Base-by-base conservation (phyloP, 1,140 invertebrate species). In the Caenorhabditis inopinata region DNA sequence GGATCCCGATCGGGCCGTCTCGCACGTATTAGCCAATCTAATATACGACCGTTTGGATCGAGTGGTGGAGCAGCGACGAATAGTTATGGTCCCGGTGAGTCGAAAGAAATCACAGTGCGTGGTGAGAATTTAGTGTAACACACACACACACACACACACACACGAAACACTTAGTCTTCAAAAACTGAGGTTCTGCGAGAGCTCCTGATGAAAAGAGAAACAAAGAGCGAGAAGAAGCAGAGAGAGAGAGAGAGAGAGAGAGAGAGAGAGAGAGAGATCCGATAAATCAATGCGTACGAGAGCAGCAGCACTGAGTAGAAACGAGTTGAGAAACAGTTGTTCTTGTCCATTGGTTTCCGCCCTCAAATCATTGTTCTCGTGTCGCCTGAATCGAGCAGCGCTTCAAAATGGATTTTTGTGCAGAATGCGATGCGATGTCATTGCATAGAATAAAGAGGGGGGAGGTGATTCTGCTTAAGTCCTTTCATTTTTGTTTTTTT, bases 31-130 rank as follows among this genome's bases (percentile, higher is more conserved):
- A 74, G 62, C n/a, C 78, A 79, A 58, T 68, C 51, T 2, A 79
- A 79, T 32, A 79, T 79, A 12, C 62, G 78, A 42, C 78, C 78
- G 38, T 79, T 79, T 48, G 78, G 78, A 48, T 79, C 78, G 27
- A 47, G 32, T 38, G 48, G 51, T 9, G 42, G 51, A 14, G 46
- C 23, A 21, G 35, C 38, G 5, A 58, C 45, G 58, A 68, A 68
- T 25, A 47, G 38, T 49, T 68, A 74, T 53, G 78, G 78, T 32
- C 78, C 78, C n/a, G 78, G 78, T 79, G 11, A 62, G 76, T 78
- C 7, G n/a, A 38, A 38, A 74, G 42, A 25, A 46, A 74, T 46
- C 11, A 11, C 29, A 68, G 29, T 21, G 16, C 3, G 25, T n/a
- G 58, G 58, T 48, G 75, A 38, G 45, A 49, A 38, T 46, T 75